These are phyloP conservation scores for Macrobrachium nipponense DNA, from an alignment of 1,140 invertebrate species.

Conservation along the genomic window DNA sequence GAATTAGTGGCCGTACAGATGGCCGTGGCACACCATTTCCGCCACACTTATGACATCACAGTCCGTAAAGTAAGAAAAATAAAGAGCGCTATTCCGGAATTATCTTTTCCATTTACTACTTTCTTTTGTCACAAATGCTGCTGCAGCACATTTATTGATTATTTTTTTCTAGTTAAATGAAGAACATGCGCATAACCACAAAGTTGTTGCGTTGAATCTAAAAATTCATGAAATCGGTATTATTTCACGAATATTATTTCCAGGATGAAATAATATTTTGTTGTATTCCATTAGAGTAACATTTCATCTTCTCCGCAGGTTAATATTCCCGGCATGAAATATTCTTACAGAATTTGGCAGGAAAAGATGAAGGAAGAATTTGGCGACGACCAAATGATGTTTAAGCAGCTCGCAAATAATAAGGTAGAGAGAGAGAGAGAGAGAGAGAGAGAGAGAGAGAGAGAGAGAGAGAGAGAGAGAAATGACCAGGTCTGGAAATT, in stretches of 20 bases:
- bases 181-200: no score
- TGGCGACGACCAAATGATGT: conserved; percentile 23
- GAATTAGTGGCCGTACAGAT: conserved; percentile 80
- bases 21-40: conserved; percentile 76
- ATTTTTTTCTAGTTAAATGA: not conserved
- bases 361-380: conserved; percentile 55
- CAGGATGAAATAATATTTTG: not conserved
- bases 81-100: conserved; percentile 28
- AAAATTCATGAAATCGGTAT: not conserved
- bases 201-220: no score
- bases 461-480: no score
- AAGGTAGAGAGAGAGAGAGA: conserved; percentile 23
- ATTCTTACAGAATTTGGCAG: conserved; percentile 51
- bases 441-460: no score
- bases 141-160: not conserved
- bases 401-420: conserved; percentile 42
- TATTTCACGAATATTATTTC: not conserved
- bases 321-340: conserved; percentile 47
- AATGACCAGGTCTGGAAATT: no score
- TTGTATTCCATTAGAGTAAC: not conserved
- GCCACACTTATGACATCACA: conserved; percentile 70
- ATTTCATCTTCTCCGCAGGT: conserved; percentile 24
- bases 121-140: not conserved
- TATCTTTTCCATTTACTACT: no score
- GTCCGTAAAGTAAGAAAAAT: conserved; percentile 58